A percentile compares a stretch with the other conserved stretches of the same genome.
Conservation (phyloP, 64 coral and sea anemone genomes). For the Pocillopora damicornis region DNA sequence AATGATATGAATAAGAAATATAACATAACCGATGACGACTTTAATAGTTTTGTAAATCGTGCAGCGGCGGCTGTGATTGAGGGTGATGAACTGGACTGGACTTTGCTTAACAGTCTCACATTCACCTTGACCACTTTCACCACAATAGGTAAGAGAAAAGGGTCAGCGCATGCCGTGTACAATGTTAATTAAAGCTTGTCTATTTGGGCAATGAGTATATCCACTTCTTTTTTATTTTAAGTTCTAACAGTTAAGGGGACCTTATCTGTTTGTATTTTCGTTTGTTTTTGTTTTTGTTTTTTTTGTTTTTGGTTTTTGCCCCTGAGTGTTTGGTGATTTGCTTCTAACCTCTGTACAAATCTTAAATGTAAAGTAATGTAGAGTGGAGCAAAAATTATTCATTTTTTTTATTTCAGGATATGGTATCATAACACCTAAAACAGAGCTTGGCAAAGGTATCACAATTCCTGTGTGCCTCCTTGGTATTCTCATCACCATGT, state of each 20-base stretch:
- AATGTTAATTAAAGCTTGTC: too few relatives aligned
- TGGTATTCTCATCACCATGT: constrained; percentile 36
- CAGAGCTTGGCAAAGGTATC: constrained; percentile 21
- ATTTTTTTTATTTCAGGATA: background rate
- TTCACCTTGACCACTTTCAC: constrained; percentile 29
- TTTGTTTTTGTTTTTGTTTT: too few relatives aligned
- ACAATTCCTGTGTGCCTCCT: constrained; percentile 28
- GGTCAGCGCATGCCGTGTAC: too few relatives aligned
- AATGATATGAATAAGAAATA: background rate
- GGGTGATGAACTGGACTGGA: constrained; percentile 32
- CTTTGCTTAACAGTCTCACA: constrained; percentile 1
- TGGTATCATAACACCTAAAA: constrained; percentile 46
- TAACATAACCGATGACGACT: constrained; percentile 23
- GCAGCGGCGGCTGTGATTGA: background rate
- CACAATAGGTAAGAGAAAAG: constrained; percentile 23
- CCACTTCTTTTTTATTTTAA: too few relatives aligned
- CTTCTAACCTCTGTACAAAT: background rate
- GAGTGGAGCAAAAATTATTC: background rate
- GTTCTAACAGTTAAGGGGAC: too few relatives aligned
- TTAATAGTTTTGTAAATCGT: constrained; percentile 4
- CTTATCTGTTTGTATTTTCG: too few relatives aligned
- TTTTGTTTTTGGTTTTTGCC: background rate
- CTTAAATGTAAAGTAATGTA: background rate
- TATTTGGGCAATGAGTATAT: too few relatives aligned
- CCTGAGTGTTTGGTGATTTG: too few relatives aligned